phyloP scores from a whole-genome alignment of 2,888 invertebrate species.

The Autographa gamma region DNA sequence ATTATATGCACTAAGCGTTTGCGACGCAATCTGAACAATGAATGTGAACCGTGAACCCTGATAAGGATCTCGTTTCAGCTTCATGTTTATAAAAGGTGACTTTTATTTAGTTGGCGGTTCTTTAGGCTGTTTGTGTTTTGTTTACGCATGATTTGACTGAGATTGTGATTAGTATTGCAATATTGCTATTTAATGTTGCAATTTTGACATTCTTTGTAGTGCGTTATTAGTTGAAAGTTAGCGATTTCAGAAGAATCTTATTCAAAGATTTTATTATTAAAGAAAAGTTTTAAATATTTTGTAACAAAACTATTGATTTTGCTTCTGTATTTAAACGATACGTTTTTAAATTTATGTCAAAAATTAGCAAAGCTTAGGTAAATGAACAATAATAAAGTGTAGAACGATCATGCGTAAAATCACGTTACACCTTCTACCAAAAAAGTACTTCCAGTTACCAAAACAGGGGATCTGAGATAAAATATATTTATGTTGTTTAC shows the following conservation, averaged over 20 bases:
- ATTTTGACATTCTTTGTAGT: background rate
- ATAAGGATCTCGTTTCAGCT: constrained; percentile 49
- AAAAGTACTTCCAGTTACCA: constrained; percentile 1
- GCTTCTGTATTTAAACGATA: too few species aligned
- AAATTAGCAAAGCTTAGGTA: background rate
- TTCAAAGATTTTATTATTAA: background rate
- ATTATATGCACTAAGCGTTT: constrained; percentile 41
- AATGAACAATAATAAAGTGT: too few species aligned
- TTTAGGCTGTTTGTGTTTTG: constrained; percentile 27
- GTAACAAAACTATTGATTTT: too few species aligned
- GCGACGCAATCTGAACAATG: constrained; percentile 48
- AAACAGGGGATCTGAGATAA: background rate
- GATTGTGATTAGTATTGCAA: background rate
- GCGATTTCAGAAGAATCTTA: background rate
- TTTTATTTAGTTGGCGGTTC: constrained; percentile 39
- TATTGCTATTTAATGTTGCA: background rate
- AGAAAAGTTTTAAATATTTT: too few species aligned
- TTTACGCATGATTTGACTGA: constrained; percentile 12
- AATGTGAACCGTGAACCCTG: constrained; percentile 55
- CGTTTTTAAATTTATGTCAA: too few species aligned
- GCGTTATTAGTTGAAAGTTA: background rate
- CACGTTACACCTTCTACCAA: background rate
- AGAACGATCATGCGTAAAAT: background rate
- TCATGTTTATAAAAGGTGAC: constrained; percentile 41
- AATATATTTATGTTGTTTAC: background rate